Evolutionary conservation across 2,888 invertebrate species (phyloP).

Genomic region (Hirudinaria manillensis): DNA sequence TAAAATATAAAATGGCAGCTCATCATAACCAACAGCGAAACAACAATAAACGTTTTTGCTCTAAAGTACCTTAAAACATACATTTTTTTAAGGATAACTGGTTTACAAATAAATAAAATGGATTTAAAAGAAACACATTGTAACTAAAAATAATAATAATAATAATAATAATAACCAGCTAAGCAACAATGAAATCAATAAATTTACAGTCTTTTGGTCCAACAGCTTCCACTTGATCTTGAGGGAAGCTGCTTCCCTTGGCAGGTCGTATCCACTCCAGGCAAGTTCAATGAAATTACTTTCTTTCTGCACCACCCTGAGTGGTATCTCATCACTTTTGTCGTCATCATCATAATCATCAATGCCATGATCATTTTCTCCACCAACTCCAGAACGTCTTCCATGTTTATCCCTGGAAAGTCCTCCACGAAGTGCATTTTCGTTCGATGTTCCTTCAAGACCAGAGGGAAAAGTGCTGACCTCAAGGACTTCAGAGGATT

Average conservation of each 20-base stretch:
- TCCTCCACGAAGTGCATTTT: background rate
- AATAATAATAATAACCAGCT: constrained; percentile 46
- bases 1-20: too few relatives aligned
- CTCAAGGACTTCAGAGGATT: constrained; percentile 48
- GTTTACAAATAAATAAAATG: too few relatives aligned
- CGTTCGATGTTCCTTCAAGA: constrained; percentile 42
- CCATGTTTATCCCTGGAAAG: background rate
- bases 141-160: too few relatives aligned
- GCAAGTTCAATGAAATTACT: background rate
- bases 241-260: background rate
- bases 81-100: too few relatives aligned
- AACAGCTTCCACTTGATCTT: background rate
- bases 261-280: background rate
- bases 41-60: too few relatives aligned
- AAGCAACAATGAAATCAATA: background rate
- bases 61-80: too few relatives aligned
- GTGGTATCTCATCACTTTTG: background rate
- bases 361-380: background rate
- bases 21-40: too few relatives aligned
- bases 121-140: too few relatives aligned
- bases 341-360: constrained; percentile 3
- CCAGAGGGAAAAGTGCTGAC: constrained; percentile 46
- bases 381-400: background rate
- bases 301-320: background rate
- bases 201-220: background rate